Conservation (phyloP, 1,140 invertebrate genomes). For the Drosophila subpulchrella region DNA sequence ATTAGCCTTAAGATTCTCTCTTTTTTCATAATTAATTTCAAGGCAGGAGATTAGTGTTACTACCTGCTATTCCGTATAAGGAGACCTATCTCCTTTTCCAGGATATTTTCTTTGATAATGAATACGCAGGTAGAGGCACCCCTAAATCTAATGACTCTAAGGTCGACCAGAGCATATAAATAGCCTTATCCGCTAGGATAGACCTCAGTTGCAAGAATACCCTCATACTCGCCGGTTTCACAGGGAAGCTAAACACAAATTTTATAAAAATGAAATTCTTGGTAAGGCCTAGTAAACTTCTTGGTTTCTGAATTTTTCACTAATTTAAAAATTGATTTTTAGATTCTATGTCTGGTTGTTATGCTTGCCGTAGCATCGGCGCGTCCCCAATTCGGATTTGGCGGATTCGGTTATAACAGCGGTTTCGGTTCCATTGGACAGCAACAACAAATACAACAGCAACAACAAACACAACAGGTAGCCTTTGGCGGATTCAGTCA, state of each 20-base stretch:
- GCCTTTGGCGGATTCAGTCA: not conserved
- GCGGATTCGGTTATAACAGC: not conserved
- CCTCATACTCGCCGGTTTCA: not conserved
- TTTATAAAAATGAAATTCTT: conserved; percentile 1
- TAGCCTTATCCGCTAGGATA: not conserved
- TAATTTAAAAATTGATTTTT: not conserved
- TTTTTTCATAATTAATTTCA: no score
- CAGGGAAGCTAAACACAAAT: not conserved
- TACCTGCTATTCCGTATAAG: no score
- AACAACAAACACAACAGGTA: not conserved
- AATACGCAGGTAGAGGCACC: not conserved
- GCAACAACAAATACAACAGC: not conserved
- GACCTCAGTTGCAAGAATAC: not conserved
- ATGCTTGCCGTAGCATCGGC: not conserved
- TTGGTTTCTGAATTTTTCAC: not conserved
- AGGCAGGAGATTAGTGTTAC: no score
- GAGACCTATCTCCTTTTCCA: not conserved
- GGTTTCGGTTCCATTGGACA: not conserved
- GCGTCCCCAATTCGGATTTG: not conserved
- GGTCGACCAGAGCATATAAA: not conserved
- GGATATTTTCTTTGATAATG: not conserved
- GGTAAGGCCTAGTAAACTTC: not conserved
- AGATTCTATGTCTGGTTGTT: not conserved
- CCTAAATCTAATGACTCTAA: not conserved
- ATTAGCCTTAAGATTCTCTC: no score